Conservation (phyloP, 2,888 invertebrate genomes). For the Spisula subtruncata region DNA sequence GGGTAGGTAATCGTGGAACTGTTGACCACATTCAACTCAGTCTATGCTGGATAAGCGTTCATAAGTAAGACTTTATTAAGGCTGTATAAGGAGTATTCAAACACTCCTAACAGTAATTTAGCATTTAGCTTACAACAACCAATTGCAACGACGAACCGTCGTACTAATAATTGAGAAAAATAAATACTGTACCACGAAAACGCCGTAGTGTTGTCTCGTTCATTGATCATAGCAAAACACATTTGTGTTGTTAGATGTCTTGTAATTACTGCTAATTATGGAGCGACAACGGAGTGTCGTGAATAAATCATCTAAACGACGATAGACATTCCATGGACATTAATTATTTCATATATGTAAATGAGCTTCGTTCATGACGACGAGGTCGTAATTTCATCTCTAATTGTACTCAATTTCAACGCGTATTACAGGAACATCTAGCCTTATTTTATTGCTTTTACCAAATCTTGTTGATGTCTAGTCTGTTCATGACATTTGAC, state of each 20-base stretch:
- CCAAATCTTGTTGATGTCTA: not conserved
- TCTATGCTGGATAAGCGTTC: too few relatives aligned
- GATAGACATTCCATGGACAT: not conserved
- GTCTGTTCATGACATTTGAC: conserved; percentile 31
- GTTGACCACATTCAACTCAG: too few relatives aligned
- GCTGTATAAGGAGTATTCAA: too few relatives aligned
- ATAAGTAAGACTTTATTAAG: too few relatives aligned
- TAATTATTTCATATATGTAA: not conserved
- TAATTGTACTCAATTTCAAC: not conserved
- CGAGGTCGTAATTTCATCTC: not conserved
- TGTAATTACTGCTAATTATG: conserved; percentile 3
- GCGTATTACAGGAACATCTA: not conserved
- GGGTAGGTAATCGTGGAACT: too few relatives aligned
- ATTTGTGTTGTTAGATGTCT: not conserved
- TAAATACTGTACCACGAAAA: not conserved
- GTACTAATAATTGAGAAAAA: not conserved
- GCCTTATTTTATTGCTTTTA: not conserved
- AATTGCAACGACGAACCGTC: not conserved
- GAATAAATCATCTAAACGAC: not conserved
- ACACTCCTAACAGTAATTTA: not conserved
- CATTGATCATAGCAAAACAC: not conserved
- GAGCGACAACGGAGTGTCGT: not conserved
- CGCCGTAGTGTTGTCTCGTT: not conserved
- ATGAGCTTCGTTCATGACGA: not conserved
- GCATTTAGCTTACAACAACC: not conserved